Evolutionary conservation across 2,888 invertebrate genomes (phyloP).

Genomic region (Nephrotoma appendiculata): DNA sequence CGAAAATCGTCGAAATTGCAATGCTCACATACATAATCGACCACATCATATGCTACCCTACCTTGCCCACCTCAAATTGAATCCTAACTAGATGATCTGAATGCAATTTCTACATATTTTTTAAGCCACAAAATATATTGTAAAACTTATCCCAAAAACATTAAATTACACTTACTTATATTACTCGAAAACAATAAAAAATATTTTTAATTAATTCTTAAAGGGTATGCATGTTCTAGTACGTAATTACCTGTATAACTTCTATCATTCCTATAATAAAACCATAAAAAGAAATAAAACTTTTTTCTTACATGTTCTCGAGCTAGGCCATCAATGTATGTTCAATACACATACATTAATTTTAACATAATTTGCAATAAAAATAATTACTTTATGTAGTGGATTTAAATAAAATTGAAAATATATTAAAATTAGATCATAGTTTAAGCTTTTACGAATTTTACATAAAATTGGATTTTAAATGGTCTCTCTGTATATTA

Average conservation of each 20-base stretch:
- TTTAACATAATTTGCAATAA: neutral
- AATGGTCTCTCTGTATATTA: neutral
- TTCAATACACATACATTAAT: neutral
- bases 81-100: too few relatives aligned
- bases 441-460: neutral
- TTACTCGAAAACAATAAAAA: neutral
- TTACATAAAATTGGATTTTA: neutral
- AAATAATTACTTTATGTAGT: neutral
- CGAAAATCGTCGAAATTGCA: too few relatives aligned
- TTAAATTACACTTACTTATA: neutral
- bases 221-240: neutral
- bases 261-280: neutral
- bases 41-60: too few relatives aligned
- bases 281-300: neutral
- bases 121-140: too few relatives aligned
- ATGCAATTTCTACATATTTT: too few relatives aligned
- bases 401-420: neutral
- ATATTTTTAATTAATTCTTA: neutral
- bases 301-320: neutral
- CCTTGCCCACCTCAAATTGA: too few relatives aligned
- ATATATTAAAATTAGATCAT: neutral
- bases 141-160: neutral
- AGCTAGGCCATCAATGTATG: neutral
- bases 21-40: too few relatives aligned
- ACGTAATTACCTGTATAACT: neutral